Evolutionary conservation across 2,113 vertebrate species (phyloP).

Genomic region (Nyctereutes procyonoides): DNA sequence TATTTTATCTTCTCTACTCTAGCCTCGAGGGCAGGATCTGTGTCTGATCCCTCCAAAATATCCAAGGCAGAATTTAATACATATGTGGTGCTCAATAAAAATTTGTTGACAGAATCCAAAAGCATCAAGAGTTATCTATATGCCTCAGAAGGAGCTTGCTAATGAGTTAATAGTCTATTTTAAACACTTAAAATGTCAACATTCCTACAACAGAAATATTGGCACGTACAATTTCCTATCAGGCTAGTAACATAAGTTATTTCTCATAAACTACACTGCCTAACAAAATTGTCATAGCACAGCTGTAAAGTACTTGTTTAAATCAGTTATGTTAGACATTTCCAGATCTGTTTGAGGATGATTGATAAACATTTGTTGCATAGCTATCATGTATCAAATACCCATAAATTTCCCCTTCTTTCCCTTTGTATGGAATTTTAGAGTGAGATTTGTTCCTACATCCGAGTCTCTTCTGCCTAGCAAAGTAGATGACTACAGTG

Average conservation of each 20-base stretch:
- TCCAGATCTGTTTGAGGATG: background rate
- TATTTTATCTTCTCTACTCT: background rate
- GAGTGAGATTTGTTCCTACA: background rate
- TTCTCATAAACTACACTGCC: background rate
- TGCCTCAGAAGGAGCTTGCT: background rate
- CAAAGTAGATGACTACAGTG: background rate
- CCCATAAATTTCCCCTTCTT: background rate
- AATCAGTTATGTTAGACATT: background rate
- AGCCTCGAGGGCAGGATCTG: background rate
- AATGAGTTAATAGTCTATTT: background rate
- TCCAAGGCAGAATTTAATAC: background rate
- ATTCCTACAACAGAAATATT: background rate
- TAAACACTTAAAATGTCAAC: background rate
- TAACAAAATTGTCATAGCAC: background rate
- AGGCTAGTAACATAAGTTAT: background rate
- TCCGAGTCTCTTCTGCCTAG: background rate
- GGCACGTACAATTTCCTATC: background rate
- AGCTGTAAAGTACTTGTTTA: background rate
- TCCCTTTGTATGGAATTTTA: conserved; percentile 22
- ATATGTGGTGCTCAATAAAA: background rate
- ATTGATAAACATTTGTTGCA: background rate
- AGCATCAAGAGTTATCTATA: background rate
- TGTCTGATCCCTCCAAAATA: conserved; percentile 31
- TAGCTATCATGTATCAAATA: background rate
- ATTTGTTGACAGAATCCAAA: background rate